Base-by-base conservation (phyloP, 2,888 invertebrate genomes). In the Rugalucina vietnamica region DNA sequence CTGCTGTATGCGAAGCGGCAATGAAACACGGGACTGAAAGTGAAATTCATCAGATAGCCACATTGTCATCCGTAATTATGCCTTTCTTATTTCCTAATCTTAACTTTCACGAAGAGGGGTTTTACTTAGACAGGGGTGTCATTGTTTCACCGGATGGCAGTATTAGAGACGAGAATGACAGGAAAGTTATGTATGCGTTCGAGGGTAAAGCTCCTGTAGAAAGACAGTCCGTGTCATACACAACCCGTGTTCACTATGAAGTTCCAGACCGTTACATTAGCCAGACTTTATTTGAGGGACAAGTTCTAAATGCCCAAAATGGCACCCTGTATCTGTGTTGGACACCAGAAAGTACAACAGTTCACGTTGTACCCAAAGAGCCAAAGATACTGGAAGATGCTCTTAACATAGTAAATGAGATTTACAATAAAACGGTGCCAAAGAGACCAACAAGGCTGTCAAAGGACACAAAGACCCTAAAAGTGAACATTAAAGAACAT, bases 41-140 rank as follows among this genome's bases (percentile, higher is more conserved):
- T 21, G 76, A 82, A 70, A 32, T 71, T 10, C 76, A 82, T 34
- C 29, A 82, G 69, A 77, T 82, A 70, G 77, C 81, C 1, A 77
- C 81, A 12, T 54, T 82, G 18, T 34, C 81, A n/a, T 36, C 65
- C 24, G 57, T 82, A 0, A 65, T 82, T 29, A 50, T 77, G 65
- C 81, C 77, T 18, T 76, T 77, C 34, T 49, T 76, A 2, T 82
- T 37, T 82, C 77, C 76, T 43, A 14, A 60, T 4, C 5, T 82
- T n/a, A 57, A 21, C 2, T 82, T 21, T 21, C 3, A 54, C 21
- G 81, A 82, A 73, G 81, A 77, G 50, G 81, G 81, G 5, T 82
- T 21, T 37, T 82, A 77, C 34, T 0, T 69, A 0, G 5, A 32
- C 10, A 24, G 69, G 14, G 74, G 65, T 12, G 57, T 78, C 1